These are phyloP conservation scores for Bombus balteatus DNA, from an alignment of 1,140 invertebrate species.

Conservation along the genomic window DNA sequence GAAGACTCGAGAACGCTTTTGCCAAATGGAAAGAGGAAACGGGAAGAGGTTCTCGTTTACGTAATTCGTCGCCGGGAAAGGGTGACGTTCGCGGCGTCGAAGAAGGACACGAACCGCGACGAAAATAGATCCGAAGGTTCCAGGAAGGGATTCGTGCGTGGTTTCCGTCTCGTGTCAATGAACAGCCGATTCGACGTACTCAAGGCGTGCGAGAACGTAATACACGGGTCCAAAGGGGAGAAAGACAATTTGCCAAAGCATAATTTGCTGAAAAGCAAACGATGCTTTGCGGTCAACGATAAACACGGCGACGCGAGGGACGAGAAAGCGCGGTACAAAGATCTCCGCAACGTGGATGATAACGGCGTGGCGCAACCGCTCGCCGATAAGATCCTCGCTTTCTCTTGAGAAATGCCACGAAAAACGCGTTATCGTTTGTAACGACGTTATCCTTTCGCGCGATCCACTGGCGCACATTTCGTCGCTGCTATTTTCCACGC, in stretches of 20 bases:
- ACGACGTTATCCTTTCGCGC: too few relatives aligned
- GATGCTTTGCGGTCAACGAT: background rate
- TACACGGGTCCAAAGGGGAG: background rate
- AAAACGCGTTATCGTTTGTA: too few relatives aligned
- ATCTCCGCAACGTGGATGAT: too few relatives aligned
- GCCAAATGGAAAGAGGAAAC: background rate
- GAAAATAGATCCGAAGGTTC: constrained; percentile 16
- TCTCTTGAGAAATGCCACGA: too few relatives aligned
- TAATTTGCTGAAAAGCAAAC: constrained; percentile 19
- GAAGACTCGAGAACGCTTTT: background rate
- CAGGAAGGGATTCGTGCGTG: constrained; percentile 5
- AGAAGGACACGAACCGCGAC: background rate
- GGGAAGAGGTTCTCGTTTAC: background rate
- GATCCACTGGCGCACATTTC: too few relatives aligned
- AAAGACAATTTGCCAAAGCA: background rate
- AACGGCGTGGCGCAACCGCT: too few relatives aligned
- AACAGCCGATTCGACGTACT: background rate
- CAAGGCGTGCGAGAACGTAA: background rate
- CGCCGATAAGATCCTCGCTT: too few relatives aligned
- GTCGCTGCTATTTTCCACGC: too few relatives aligned
- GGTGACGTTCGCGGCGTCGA: background rate
- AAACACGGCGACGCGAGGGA: background rate
- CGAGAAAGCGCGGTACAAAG: background rate
- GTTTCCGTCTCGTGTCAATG: constrained; percentile 15
- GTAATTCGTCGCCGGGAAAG: constrained; percentile 2